Percentiles rank a stretch among this genome's conserved stretches.
phyloP scores from a whole-genome alignment of 2,888 invertebrate genomes.

The Siphlonurus alternatus region DNA sequence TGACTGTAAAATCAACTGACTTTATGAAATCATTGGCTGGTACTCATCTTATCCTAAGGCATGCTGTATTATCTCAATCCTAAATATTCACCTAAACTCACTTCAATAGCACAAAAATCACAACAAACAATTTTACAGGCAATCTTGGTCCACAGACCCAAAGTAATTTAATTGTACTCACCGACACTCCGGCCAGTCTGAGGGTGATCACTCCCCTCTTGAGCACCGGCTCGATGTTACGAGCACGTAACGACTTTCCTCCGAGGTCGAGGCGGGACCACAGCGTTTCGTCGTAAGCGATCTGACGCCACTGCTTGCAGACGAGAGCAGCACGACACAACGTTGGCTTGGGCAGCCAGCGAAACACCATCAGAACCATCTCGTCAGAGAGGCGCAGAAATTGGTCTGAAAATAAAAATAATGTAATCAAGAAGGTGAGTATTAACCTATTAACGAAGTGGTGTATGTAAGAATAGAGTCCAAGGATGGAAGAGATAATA shows the following conservation, averaged over 20 bases:
- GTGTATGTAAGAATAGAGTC: neutral
- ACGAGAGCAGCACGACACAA: constrained; percentile 54
- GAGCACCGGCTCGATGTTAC: constrained; percentile 57
- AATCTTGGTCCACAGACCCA: no score
- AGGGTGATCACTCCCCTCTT: constrained; percentile 59
- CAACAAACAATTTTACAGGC: no score
- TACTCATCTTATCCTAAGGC: no score
- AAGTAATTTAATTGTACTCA: no score
- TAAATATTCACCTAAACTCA: no score
- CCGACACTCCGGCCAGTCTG: constrained; percentile 63
- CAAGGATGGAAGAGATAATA: neutral
- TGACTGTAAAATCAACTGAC: no score
- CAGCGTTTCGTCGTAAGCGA: constrained; percentile 66
- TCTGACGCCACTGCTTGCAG: constrained; percentile 59
- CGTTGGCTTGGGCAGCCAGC: constrained; percentile 62
- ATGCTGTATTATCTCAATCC: no score
- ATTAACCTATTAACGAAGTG: neutral
- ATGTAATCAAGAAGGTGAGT: constrained; percentile 19
- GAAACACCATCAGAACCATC: constrained; percentile 63
- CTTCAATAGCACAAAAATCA: no score
- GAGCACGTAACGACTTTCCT: constrained; percentile 40
- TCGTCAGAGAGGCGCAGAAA: constrained; percentile 70
- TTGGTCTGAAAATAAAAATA: constrained; percentile 35
- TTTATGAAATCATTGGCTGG: no score
- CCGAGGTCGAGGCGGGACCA: constrained; percentile 76